These are phyloP conservation scores for Exaiptasia diaphana DNA, from an alignment of 64 coral and sea anemone genomes.

Conservation along the genomic window DNA sequence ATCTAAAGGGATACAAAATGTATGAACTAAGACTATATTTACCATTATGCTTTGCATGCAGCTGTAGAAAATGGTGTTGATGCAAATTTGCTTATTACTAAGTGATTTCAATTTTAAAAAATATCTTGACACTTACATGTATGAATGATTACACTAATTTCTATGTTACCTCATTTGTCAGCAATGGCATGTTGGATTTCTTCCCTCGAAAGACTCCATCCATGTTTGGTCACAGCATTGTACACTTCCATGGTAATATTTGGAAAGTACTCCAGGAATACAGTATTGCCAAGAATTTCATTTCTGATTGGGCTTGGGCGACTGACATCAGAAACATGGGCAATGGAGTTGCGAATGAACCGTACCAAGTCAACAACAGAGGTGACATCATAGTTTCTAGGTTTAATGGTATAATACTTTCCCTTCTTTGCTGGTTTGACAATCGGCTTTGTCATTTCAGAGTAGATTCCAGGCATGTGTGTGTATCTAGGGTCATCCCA, in stretches of 20 bases:
- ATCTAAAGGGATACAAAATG: too few species aligned
- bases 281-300: not conserved
- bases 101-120: too few species aligned
- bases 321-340: not conserved
- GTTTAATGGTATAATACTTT: not conserved
- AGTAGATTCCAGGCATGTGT: not conserved
- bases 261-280: not conserved
- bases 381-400: not conserved
- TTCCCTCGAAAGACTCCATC: not conserved
- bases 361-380: slow-evolving; percentile 21
- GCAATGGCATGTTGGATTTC: not conserved
- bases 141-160: too few species aligned
- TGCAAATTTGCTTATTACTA: too few species aligned
- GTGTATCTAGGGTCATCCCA: not conserved
- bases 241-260: not conserved
- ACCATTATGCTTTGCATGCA: too few species aligned
- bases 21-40: too few species aligned
- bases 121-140: too few species aligned
- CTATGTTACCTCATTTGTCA: too few species aligned
- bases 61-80: too few species aligned
- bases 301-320: not conserved
- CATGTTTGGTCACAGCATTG: not conserved
- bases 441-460: not conserved
- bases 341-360: slow-evolving; percentile 4
- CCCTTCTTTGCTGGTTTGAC: not conserved